A percentile compares a stretch with the other conserved stretches of the same genome.
Evolutionary conservation across 2,797 vertebrate genomes (phyloP).

Genomic region (Xiphophorus birchmanni): DNA sequence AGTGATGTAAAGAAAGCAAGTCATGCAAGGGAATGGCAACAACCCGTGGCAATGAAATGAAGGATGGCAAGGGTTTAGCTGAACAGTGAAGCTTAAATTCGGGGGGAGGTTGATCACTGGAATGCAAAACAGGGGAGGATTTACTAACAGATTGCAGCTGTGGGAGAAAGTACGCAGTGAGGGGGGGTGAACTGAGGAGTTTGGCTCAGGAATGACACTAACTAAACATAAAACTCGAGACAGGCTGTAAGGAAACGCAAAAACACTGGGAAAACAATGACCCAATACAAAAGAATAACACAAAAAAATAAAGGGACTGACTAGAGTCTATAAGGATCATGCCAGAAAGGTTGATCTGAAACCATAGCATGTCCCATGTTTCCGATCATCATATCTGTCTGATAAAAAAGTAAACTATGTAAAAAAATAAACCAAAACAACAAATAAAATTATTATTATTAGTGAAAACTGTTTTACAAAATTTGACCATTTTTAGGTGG

Average conservation of each 20-base stretch:
- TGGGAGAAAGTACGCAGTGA: background rate
- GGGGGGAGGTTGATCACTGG: background rate
- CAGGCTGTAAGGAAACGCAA: background rate
- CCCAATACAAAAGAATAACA: background rate
- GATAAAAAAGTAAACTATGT: background rate
- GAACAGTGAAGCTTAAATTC: background rate
- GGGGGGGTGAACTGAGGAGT: background rate
- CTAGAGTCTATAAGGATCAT: background rate
- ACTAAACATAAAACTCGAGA: background rate
- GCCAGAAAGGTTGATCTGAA: background rate
- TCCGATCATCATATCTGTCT: background rate
- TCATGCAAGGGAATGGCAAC: background rate
- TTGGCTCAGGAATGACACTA: background rate
- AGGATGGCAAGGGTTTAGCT: background rate
- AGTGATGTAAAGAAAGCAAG: background rate
- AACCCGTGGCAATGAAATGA: background rate
- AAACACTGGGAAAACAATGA: background rate
- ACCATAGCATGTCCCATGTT: background rate
- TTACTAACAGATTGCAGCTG: slow-evolving; percentile 2
- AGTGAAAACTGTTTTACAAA: no score
- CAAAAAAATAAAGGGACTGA: background rate
- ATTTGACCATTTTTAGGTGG: background rate
- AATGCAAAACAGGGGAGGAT: slow-evolving; percentile 1
- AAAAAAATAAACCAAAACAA: background rate
- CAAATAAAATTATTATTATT: no score